These are phyloP conservation scores for Strigamia transsilvanica DNA, from an alignment of 2,888 invertebrate species.

Conservation along the genomic window DNA sequence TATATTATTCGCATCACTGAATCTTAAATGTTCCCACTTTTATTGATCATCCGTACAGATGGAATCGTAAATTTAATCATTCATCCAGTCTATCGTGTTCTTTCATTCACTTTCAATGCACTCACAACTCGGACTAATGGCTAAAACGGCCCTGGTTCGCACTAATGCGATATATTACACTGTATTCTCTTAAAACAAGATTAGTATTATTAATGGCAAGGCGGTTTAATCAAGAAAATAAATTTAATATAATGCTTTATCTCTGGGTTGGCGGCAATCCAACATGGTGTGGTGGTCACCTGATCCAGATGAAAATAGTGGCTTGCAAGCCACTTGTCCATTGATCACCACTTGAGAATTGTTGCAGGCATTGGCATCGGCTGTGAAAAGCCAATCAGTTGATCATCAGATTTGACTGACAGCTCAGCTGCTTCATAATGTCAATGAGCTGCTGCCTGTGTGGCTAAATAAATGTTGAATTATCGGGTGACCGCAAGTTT, in stretches of 20 bases:
- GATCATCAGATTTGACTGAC: neutral
- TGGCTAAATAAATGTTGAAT: neutral
- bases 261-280: neutral
- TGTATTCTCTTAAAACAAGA: neutral
- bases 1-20: neutral
- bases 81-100: too few species aligned
- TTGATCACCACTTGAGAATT: neutral
- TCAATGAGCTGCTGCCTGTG: neutral
- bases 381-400: neutral
- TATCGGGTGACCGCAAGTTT: neutral
- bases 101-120: too few species aligned
- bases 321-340: neutral
- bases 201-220: constrained; percentile 1
- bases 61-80: too few species aligned
- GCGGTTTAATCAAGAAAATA: neutral
- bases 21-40: too few species aligned
- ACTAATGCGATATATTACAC: too few species aligned
- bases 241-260: neutral
- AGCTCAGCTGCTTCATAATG: neutral
- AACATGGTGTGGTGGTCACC: neutral
- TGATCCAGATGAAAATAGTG: neutral
- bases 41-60: too few species aligned
- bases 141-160: too few species aligned
- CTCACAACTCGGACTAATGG: too few species aligned
- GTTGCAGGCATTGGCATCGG: neutral